Percentiles rank a stretch among this genome's conserved stretches.
phyloP scores from a whole-genome alignment of 2,113 vertebrate species.

The Leptobrachium leishanense region DNA sequence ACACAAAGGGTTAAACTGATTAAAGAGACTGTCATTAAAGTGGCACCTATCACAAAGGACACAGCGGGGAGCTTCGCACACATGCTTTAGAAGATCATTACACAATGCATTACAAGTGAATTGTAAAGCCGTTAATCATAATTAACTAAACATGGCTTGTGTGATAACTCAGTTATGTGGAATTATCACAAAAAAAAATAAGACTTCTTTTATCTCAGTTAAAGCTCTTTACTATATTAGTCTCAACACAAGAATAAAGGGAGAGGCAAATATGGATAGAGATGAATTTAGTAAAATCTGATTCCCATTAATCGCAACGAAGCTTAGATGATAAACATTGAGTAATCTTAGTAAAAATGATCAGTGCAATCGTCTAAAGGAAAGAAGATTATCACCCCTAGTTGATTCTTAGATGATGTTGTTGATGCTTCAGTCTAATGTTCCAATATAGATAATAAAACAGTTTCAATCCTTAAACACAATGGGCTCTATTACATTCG shows the following conservation, averaged over 20 bases:
- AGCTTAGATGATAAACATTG: conserved; percentile 17
- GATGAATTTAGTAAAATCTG: conserved; percentile 16
- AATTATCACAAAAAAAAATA: conserved; percentile 19
- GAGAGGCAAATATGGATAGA: conserved; percentile 10
- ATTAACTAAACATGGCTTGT: background rate
- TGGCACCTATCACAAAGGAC: background rate
- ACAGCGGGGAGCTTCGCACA: background rate
- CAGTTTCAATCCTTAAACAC: too few species aligned
- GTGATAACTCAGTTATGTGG: conserved; percentile 2
- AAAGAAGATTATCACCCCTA: too few species aligned
- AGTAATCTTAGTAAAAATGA: background rate
- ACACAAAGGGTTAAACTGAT: background rate
- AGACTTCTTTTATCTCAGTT: too few species aligned
- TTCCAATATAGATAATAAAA: too few species aligned
- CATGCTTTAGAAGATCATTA: conserved; percentile 3
- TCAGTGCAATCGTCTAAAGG: background rate
- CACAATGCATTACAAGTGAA: conserved; percentile 22
- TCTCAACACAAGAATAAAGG: background rate
- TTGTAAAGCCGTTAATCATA: conserved; percentile 19
- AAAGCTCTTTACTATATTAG: conserved; percentile 3
- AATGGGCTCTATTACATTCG: too few species aligned
- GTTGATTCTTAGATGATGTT: too few species aligned
- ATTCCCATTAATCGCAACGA: background rate
- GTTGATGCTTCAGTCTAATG: too few species aligned
- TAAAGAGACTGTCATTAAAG: conserved; percentile 15